Evolutionary conservation across 2,888 invertebrate species (phyloP), one percentile per base, ranked within the genome.

Genomic region (Danaus chrysippus): DNA sequence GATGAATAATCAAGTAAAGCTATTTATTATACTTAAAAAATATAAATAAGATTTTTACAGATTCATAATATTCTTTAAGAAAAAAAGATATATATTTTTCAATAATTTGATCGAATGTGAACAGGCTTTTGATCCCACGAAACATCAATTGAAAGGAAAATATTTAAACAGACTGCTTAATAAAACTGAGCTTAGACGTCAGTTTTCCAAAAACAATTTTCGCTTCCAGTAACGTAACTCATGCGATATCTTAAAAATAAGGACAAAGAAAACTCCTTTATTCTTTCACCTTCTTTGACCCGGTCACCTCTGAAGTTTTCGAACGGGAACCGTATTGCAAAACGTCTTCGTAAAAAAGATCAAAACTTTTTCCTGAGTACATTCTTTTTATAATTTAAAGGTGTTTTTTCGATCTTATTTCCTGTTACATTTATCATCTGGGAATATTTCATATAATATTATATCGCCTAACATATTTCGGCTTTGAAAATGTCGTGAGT

Each of bases 281-380:
- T 81, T 82, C 78, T 77, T 79, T 70, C 71, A 74, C 68, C 73
- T 79, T 73, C 77, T 83, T 80, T 84, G 82, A 85, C 86, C 84
- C 78, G 78, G 83, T 83, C 80, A 83, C 76, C 78, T 72, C 73
- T 73, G 62, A 72, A 83, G 77, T 82, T 82, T 75, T 68, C 64
- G 70, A 76, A 77, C 78, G 76, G 74, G 76, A 71, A 71, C 76
- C 81, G 80, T 82, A 84, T 83, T 83, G 81, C 76, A 74, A 74
- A 77, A 77, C 77, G 78, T 83, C 76, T 76, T 74, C 73, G 74
- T 78, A 73, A 79, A 83, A 82, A 84, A 82, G 78, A 73, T 75
- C 69, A 62, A 78, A 84, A 84, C 76, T 84, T 84, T 79, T 69
- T 70, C 65, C 67, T 66, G 63, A 23, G 54, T 61, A 66, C 65